Evolutionary conservation across 2,797 vertebrate genomes (phyloP), one percentile per base, ranked within the genome.

Genomic region (Rhinogobio ventralis): DNA sequence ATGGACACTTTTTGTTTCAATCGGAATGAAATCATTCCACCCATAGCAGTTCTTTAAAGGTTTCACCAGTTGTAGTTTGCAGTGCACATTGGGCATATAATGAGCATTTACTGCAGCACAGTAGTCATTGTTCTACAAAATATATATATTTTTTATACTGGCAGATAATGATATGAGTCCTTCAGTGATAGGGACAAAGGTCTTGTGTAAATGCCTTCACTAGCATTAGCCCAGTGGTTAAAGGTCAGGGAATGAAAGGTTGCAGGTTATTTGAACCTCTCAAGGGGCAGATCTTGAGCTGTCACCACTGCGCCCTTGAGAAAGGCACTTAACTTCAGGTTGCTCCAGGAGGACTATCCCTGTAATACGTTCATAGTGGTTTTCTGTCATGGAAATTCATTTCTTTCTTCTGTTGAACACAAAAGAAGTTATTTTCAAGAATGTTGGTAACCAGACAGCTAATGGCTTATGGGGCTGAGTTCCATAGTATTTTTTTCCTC

Each of bases 171-270:
- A 30, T 20, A 53, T 23, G 46, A 20, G 28, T 33, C 9, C 17
- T 51, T 74, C 5, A 1, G 19, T 55, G 72, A 55, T 55, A 0
- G 11, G 28, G 72, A 74, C 28, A 74, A 36, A 74, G 17, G 72
- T 74, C 17, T 53, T 53, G 9, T 53, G 10, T 74, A 74, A 28
- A 4, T 30, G 9, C 25, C 17, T 23, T 33, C 10, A 7, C 46
- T 33, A 46, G 72, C 46, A 53, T 74, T 13, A 74, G 72, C 72
- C 72, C 53, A 74, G 28, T 74, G 72, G 72, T 75, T 36, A 55
- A 53, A 55, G 19, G 33, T 53, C 49, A 53, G 9, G 17, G 46
- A 36, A 53, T 8, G 6, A 74, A 33, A 23, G 72, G 49, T 74
- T 53, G 72, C 49, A 23, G 49, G 72, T 74, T 39, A 39, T 39